phyloP scores from a whole-genome alignment of 1,140 invertebrate species.

The Stenopsyche tienmushanensis region DNA sequence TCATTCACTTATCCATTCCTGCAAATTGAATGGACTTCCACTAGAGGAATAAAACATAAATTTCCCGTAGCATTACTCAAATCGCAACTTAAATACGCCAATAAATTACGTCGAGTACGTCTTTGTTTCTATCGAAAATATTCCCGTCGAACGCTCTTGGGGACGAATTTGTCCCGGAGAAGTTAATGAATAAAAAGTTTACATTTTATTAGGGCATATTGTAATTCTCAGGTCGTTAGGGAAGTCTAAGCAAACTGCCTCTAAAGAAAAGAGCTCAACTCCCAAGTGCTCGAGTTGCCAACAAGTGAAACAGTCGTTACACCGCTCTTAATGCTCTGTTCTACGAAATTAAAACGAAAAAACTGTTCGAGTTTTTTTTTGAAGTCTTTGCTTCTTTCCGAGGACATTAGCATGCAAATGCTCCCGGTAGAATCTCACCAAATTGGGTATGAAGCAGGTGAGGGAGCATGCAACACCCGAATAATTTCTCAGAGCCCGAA shows the following conservation, averaged over 20 bases:
- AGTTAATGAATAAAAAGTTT: no score
- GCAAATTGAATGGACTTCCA: conserved; percentile 35
- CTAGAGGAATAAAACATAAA: no score
- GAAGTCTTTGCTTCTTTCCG: conserved; percentile 10
- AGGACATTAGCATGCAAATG: conserved; percentile 40
- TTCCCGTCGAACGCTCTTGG: no score
- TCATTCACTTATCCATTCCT: conserved; percentile 32
- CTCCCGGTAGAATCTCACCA: conserved; percentile 22
- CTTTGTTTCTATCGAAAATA: no score
- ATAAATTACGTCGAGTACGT: no score
- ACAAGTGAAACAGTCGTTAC: conserved; percentile 39
- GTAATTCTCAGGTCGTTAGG: conserved; percentile 34
- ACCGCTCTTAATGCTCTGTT: conserved; percentile 36
- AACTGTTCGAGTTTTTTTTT: conserved; percentile 2
- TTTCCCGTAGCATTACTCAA: no score
- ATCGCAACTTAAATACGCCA: no score
- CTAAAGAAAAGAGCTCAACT: conserved; percentile 13
- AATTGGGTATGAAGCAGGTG: conserved; percentile 33
- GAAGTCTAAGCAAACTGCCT: conserved; percentile 27
- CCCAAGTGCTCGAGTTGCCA: conserved; percentile 9
- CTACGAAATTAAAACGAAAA: conserved; percentile 29
- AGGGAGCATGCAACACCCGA: conserved; percentile 14
- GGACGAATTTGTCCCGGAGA: no score
- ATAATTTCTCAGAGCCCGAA: conserved; percentile 35
- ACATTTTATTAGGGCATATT: no score